Evolutionary conservation across 2,113 vertebrate genomes (phyloP).

Genomic region (Callospermophilus lateralis): DNA sequence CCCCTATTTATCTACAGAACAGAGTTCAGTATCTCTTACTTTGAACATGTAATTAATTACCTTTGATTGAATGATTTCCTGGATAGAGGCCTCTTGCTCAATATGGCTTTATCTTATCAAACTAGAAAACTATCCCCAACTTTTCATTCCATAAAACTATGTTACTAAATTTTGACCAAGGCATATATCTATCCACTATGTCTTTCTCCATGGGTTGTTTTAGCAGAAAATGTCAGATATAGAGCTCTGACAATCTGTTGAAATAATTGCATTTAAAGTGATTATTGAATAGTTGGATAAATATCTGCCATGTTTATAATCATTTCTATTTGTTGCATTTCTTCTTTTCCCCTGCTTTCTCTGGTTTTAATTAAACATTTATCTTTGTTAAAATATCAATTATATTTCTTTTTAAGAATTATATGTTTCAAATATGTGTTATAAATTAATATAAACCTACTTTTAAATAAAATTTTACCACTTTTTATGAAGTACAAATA

Average conservation of each 20-base stretch:
- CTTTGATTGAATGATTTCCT: background rate
- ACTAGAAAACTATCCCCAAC: background rate
- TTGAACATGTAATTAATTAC: background rate
- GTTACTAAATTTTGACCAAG: background rate
- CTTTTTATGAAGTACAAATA: background rate
- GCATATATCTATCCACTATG: background rate
- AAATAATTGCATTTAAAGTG: background rate
- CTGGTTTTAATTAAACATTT: background rate
- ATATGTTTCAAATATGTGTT: background rate
- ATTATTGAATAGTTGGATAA: background rate
- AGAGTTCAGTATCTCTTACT: background rate
- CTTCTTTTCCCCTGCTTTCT: background rate
- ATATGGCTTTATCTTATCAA: background rate
- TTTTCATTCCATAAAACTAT: background rate
- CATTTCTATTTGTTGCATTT: background rate
- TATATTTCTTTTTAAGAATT: background rate
- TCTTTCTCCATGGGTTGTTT: background rate
- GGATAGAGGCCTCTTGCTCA: background rate
- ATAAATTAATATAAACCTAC: background rate
- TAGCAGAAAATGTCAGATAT: background rate
- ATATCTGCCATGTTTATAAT: background rate
- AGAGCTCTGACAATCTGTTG: background rate
- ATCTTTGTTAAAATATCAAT: background rate
- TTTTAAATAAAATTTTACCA: background rate
- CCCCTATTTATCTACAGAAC: background rate